Percentiles rank a stretch among this genome's conserved stretches.
Conservation (phyloP, 2,113 vertebrate genomes). For the Ranitomeya imitator region DNA sequence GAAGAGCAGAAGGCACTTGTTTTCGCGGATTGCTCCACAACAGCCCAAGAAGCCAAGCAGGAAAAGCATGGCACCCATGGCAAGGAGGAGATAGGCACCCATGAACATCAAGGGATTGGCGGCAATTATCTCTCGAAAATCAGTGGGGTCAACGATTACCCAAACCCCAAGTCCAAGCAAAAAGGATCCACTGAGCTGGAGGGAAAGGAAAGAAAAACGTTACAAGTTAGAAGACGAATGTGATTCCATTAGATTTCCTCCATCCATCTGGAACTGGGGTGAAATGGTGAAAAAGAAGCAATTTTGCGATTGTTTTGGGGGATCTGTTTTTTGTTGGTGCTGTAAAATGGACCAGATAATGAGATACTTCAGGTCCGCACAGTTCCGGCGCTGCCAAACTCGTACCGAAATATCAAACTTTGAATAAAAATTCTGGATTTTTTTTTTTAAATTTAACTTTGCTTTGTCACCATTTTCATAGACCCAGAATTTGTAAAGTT, state of each 20-base stretch:
- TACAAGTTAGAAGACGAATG: not conserved
- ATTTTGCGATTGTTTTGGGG: no score
- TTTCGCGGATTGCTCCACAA: constrained; percentile 90
- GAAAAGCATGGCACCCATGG: constrained; percentile 88
- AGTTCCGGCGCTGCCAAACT: no score
- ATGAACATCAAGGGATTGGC: constrained; percentile 89
- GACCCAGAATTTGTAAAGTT: no score
- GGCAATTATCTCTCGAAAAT: constrained; percentile 90
- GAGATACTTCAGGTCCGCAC: no score
- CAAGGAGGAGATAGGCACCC: constrained; percentile 85
- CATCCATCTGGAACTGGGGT: no score
- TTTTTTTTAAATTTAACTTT: no score
- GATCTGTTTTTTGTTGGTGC: no score
- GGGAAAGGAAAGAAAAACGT: not conserved
- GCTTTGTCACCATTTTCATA: no score
- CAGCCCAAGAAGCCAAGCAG: constrained; percentile 94
- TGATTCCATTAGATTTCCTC: no score
- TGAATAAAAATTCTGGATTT: no score
- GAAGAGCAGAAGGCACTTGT: constrained; percentile 89
- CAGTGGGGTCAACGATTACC: constrained; percentile 90
- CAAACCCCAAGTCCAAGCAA: constrained; percentile 86
- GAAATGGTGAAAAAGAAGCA: not conserved
- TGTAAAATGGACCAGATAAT: no score
- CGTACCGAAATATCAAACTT: no score
- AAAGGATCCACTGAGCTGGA: constrained; percentile 85